Conservation (phyloP, 1,140 invertebrate genomes). For the Chrysopa pallens region DNA sequence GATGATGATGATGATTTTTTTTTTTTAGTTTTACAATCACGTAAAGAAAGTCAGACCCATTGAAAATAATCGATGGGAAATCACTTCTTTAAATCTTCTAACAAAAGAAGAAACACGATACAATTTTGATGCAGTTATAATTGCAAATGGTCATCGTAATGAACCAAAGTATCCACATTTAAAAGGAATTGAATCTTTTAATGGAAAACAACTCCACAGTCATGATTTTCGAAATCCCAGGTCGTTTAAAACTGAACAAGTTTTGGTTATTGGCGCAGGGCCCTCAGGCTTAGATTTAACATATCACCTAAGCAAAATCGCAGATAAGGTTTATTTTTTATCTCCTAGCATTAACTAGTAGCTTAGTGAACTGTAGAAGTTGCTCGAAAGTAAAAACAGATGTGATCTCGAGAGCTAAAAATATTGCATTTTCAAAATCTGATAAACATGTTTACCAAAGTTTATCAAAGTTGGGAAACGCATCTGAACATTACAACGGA, state of each 20-base stretch:
- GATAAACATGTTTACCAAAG: too few relatives aligned
- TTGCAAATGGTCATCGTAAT: constrained; percentile 66
- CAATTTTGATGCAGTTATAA: constrained; percentile 55
- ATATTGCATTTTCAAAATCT: too few relatives aligned
- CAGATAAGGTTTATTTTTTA: constrained; percentile 32
- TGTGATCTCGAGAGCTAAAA: too few relatives aligned
- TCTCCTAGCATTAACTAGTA: too few relatives aligned
- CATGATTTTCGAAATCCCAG: constrained; percentile 63
- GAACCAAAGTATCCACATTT: constrained; percentile 39
- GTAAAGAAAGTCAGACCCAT: constrained; percentile 34
- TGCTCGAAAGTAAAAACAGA: too few relatives aligned
- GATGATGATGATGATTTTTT: too few relatives aligned
- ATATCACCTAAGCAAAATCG: constrained; percentile 45
- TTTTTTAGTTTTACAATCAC: constrained; percentile 36
- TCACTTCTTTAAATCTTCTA: constrained; percentile 35
- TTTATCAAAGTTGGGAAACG: too few relatives aligned
- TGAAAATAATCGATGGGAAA: constrained; percentile 31
- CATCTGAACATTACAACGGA: too few relatives aligned
- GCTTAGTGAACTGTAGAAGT: too few relatives aligned
- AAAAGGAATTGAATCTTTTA: constrained; percentile 40
- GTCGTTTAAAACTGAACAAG: constrained; percentile 37
- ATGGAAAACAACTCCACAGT: constrained; percentile 57
- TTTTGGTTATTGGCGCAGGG: constrained; percentile 64
- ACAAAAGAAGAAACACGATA: constrained; percentile 23
- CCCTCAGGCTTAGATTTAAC: constrained; percentile 71